Conservation (phyloP, 2,797 vertebrate genomes). For the Siniperca obscura region DNA sequence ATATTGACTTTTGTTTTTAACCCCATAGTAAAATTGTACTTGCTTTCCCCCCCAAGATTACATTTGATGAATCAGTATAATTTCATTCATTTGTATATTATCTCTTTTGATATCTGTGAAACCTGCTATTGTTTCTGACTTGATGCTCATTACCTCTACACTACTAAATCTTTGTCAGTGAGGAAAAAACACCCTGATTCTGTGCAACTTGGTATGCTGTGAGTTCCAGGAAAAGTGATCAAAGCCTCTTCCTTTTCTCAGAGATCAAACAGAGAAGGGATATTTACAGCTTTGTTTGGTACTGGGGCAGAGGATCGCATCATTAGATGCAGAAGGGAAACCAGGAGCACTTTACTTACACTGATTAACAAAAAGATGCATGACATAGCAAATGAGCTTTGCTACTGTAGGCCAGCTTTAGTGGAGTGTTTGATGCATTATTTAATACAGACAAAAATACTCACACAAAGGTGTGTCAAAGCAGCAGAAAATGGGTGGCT, state of each 20-base stretch:
- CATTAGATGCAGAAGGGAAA: conserved; percentile 47
- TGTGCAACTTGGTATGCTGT: conserved; percentile 49
- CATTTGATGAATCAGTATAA: neutral
- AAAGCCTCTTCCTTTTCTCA: conserved; percentile 81
- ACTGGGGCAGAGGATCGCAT: conserved; percentile 58
- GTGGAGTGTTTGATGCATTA: neutral
- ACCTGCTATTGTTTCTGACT: neutral
- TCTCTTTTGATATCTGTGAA: neutral
- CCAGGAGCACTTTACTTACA: conserved; percentile 17
- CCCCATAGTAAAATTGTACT: neutral
- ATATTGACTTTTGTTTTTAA: neutral
- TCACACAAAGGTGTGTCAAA: neutral
- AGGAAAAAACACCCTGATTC: conserved; percentile 72
- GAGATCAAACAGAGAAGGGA: conserved; percentile 76
- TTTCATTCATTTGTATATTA: neutral
- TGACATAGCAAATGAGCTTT: neutral
- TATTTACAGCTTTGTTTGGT: conserved; percentile 84
- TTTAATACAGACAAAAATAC: neutral
- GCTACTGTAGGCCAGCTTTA: neutral
- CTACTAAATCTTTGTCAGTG: conserved; percentile 37
- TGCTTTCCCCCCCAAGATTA: neutral
- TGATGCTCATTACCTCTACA: conserved; percentile 4
- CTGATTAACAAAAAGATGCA: conserved; percentile 16
- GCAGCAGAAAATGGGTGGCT: neutral
- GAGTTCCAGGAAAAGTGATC: conserved; percentile 78